Evolutionary conservation across 30 jellyfish, hydroid and myxozoan species (phyloP).

Genomic region (Mastigias papua): DNA sequence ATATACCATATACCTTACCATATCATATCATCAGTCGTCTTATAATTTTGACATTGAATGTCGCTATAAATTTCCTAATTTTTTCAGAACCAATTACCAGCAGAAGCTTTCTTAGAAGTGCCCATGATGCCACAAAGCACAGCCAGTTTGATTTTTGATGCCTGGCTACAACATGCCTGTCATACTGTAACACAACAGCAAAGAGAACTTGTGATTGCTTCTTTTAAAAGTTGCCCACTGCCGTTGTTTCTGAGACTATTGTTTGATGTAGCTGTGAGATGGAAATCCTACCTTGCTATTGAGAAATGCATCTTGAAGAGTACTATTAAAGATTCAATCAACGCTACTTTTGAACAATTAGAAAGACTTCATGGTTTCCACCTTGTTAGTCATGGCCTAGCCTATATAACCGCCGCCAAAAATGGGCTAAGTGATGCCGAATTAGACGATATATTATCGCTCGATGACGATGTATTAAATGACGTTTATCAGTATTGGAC

Average conservation of each 20-base stretch:
- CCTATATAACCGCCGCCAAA: conserved; percentile 83
- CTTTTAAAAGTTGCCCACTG: conserved; percentile 71
- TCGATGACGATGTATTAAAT: conserved; percentile 88
- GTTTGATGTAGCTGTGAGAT: conserved; percentile 83
- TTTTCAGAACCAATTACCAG: conserved; percentile 58
- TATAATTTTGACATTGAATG: too few species aligned
- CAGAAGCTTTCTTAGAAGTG: conserved; percentile 69
- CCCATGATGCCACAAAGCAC: conserved; percentile 80
- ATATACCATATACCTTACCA: too few species aligned
- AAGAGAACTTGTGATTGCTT: conserved; percentile 57
- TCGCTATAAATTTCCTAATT: background rate
- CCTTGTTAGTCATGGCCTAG: conserved; percentile 88
- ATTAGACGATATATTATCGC: conserved; percentile 84
- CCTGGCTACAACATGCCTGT: conserved; percentile 79
- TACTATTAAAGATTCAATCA: conserved; percentile 77
- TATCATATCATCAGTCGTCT: too few species aligned
- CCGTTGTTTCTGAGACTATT: conserved; percentile 84
- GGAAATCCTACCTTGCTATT: conserved; percentile 77
- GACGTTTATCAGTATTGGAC: conserved; percentile 97
- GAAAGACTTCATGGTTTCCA: conserved; percentile 84
- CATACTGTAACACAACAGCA: conserved; percentile 67
- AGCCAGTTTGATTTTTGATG: conserved; percentile 76
- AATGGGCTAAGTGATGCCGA: conserved; percentile 90
- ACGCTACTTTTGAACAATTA: conserved; percentile 69
- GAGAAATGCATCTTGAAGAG: conserved; percentile 60